Conservation (phyloP, 2,888 invertebrate species). For the Gortyna flavago region DNA sequence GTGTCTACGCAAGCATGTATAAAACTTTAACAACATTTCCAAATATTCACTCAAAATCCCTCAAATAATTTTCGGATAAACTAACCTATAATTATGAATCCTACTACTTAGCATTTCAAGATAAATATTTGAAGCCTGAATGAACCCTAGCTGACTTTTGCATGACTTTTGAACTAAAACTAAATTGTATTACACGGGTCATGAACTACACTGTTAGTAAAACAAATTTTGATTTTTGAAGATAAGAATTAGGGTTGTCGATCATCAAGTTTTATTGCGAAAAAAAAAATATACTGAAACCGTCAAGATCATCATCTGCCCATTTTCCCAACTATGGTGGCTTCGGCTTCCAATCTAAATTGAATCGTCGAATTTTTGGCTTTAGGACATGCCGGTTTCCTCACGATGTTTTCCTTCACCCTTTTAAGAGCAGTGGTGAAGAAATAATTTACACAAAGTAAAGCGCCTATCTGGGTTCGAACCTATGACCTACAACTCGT, state of each 20-base stretch:
- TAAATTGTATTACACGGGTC: constrained; percentile 32
- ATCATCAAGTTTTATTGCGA: background rate
- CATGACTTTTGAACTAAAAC: constrained; percentile 54
- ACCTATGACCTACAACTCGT: no score
- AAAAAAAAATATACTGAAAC: background rate
- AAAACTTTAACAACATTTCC: background rate
- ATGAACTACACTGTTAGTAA: constrained; percentile 19
- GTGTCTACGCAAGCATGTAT: background rate
- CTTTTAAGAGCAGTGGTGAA: no score
- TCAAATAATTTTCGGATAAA: constrained; percentile 15
- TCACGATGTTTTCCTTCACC: no score
- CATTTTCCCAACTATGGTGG: background rate
- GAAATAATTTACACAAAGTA: no score
- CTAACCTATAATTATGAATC: constrained; percentile 22
- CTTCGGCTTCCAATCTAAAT: background rate
- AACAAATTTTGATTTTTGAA: constrained; percentile 13
- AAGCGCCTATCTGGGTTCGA: no score
- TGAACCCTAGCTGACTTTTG: constrained; percentile 43
- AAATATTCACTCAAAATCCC: constrained; percentile 4
- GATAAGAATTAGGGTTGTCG: constrained; percentile 10
- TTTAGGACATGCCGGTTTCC: no score
- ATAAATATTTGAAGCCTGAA: constrained; percentile 45
- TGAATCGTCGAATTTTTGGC: no score
- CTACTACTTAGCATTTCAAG: constrained; percentile 17
- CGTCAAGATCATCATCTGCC: background rate